phyloP scores from a whole-genome alignment of 2,888 invertebrate genomes.

The Eremobia ochroleuca region DNA sequence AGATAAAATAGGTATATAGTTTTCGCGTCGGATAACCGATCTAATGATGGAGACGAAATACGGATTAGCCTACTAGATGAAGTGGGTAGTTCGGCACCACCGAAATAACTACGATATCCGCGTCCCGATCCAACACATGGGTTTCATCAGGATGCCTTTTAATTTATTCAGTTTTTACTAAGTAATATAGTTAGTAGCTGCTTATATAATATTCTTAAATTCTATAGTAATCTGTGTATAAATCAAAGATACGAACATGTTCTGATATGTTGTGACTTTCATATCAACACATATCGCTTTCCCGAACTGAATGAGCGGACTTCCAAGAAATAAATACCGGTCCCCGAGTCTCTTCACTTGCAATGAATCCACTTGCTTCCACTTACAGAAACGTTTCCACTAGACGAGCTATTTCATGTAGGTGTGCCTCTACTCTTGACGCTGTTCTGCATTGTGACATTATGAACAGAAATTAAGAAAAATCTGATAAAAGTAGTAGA shows the following conservation, averaged over 20 bases:
- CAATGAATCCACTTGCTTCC: slow-evolving; percentile 9
- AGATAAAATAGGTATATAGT: background rate
- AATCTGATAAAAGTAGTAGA: background rate
- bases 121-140: background rate
- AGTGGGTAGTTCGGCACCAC: too few relatives aligned
- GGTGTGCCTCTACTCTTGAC: background rate
- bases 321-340: slow-evolving; percentile 61
- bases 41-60: background rate
- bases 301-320: slow-evolving; percentile 53
- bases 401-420: slow-evolving; percentile 3
- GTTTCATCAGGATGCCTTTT: background rate
- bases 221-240: slow-evolving; percentile 6
- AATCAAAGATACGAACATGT: slow-evolving; percentile 24
- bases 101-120: background rate
- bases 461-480: slow-evolving; percentile 4
- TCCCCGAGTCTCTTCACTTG: slow-evolving; percentile 24
- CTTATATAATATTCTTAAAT: background rate
- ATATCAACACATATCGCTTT: slow-evolving; percentile 58
- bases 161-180: background rate
- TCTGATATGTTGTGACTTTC: slow-evolving; percentile 47
- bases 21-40: background rate
- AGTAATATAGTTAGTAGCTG: background rate
- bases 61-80: background rate
- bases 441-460: background rate
- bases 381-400: slow-evolving; percentile 25